These are phyloP conservation scores for Idris sp. DNA, from an alignment of 1,140 invertebrate species.

Conservation along the genomic window DNA sequence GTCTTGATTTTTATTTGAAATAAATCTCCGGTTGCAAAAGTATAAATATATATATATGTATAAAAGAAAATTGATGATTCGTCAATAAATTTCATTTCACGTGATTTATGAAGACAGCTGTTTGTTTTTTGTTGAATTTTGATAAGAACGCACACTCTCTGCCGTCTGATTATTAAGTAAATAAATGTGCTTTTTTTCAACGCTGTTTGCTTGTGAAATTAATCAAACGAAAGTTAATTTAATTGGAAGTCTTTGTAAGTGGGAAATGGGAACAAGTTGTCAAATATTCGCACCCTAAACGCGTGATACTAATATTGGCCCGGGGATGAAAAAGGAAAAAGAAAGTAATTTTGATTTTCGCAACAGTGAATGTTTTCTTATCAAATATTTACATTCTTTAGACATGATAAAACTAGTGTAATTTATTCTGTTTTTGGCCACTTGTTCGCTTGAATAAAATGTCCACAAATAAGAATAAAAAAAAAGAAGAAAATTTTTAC, in stretches of 20 bases:
- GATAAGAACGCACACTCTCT: no score
- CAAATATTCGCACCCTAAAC: constrained; percentile 17
- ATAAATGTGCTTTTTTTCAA: not conserved
- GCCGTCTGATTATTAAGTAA: not conserved
- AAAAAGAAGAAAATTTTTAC: no score
- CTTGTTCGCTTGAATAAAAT: not conserved
- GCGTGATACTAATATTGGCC: constrained; percentile 29
- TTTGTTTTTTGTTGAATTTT: no score
- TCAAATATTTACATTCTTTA: constrained; percentile 32
- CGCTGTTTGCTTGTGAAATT: constrained; percentile 5
- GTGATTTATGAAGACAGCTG: no score
- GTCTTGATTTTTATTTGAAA: no score
- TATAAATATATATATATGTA: no score
- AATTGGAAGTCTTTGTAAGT: constrained; percentile 5
- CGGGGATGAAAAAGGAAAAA: no score
- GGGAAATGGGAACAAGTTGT: constrained; percentile 11
- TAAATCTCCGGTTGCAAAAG: no score
- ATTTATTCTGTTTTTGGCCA: constrained; percentile 14
- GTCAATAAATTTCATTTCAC: no score
- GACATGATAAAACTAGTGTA: constrained; percentile 6
- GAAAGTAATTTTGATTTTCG: constrained; percentile 40
- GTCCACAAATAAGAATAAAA: no score
- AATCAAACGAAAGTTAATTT: constrained; percentile 4
- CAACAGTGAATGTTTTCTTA: constrained; percentile 25
- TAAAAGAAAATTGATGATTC: no score